Base-by-base conservation (phyloP, 2,113 vertebrate genomes). In the Tetrao urogallus region DNA sequence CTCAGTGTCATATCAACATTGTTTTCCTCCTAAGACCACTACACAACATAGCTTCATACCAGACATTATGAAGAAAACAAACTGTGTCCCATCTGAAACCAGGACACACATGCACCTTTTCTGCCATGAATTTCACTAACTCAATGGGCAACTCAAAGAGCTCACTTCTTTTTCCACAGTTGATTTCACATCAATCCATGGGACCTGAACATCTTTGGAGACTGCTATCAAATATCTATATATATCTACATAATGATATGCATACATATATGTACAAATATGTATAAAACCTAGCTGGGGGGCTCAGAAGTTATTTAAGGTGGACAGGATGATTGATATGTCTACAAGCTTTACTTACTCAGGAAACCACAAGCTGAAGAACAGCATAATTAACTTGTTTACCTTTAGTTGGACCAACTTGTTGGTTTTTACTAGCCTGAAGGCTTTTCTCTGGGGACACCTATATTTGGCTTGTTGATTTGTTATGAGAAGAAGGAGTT, bases 401-500 rank as follows among this genome's bases (percentile, higher is more conserved):
- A 45, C 79, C 71, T 87, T 70, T 6, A 36, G 10, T 19, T 82
- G 67, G 56, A 90, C 27, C 36, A 79, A 45, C 24, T 19, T 21
- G 1, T 73, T 86, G 61, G 47, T 89, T 89, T 66, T 25, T 34
- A 15, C 24, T 38, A 48, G 77, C 77, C 86, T 90, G 83, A 73
- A 76, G 72, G 85, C 28, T 54, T 90, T 94, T 79, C 94, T 92
- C 81, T 52, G 18, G 81, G 63, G 86, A 79, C 69, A 87, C 43
- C 47, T 63, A 16, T 21, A 58, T 70, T 79, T 82, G 80, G 36
- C 43, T 27, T 48, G 47, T 25, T 85, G 77, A 64, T 92, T 88
- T 89, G 74, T 76, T 54, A 43, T 34, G 74, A 75, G 81, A 83
- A 86, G 86, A 77, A 58, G 58, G 56, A 93, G 84, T 56, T 82